phyloP scores from a whole-genome alignment of 2,113 vertebrate species.

The Oenanthe melanoleuca region DNA sequence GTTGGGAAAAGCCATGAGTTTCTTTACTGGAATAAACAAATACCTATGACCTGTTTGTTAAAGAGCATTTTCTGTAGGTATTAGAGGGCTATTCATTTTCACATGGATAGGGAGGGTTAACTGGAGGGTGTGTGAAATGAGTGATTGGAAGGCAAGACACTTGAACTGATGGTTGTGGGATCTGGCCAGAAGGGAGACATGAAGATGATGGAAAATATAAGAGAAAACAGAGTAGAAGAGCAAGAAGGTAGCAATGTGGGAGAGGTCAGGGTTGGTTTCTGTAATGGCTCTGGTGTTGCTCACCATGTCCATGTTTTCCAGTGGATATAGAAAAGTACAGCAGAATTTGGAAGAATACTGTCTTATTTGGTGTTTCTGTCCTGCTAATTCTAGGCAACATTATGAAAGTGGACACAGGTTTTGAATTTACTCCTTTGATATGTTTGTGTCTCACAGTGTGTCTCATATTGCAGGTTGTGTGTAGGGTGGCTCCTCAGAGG shows the following conservation, averaged over 20 bases:
- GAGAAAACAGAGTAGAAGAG: neutral
- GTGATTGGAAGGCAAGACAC: neutral
- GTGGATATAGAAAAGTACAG: neutral
- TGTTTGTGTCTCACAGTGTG: neutral
- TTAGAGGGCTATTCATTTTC: conserved; percentile 13
- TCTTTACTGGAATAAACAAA: neutral
- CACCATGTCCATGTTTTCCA: neutral
- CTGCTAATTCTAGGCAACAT: neutral
- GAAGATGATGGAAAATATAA: conserved; percentile 35
- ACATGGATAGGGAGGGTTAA: neutral
- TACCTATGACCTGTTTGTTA: neutral
- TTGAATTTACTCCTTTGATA: neutral
- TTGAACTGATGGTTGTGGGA: neutral
- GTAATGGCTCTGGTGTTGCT: neutral
- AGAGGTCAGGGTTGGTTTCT: neutral
- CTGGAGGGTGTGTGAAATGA: neutral
- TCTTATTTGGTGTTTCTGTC: neutral
- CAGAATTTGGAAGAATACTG: neutral
- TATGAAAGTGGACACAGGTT: neutral
- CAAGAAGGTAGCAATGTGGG: neutral
- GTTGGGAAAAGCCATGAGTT: neutral
- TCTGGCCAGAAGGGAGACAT: neutral
- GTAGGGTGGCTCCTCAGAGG: neutral
- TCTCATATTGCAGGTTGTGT: neutral
- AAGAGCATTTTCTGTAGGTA: neutral